Evolutionary conservation across 1,140 invertebrate genomes (phyloP).

Genomic region (Cydia pomonella): DNA sequence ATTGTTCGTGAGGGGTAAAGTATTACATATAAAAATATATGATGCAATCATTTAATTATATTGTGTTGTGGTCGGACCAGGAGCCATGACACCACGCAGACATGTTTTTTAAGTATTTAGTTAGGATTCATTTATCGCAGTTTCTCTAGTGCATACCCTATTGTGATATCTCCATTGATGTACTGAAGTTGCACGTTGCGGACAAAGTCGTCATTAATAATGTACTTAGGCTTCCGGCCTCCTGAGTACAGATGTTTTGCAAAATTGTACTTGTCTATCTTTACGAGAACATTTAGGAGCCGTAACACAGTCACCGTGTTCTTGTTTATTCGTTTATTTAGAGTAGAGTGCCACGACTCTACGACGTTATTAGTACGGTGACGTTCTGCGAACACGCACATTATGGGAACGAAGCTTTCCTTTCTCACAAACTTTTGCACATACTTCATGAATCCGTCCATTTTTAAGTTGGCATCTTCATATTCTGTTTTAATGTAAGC

Average conservation of each 20-base stretch:
- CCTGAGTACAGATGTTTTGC: neutral
- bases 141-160: neutral
- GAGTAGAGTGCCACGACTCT: constrained; percentile 9
- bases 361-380: constrained; percentile 20
- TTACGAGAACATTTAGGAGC: constrained; percentile 6
- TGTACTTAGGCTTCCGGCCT: neutral
- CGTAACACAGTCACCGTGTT: constrained; percentile 17
- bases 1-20: too few relatives aligned
- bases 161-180: neutral
- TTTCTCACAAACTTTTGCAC: neutral
- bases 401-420: neutral
- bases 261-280: neutral
- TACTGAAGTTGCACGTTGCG: neutral
- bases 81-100: too few relatives aligned
- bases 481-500: constrained; percentile 22
- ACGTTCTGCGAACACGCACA: constrained; percentile 8
- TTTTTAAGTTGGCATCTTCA: neutral
- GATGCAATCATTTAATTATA: too few relatives aligned
- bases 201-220: neutral
- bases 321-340: constrained; percentile 9
- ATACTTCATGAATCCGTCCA: neutral
- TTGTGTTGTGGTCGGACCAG: too few relatives aligned
- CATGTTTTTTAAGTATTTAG: too few relatives aligned
- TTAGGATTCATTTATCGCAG: neutral
- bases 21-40: too few relatives aligned